Evolutionary conservation across 2,888 invertebrate genomes (phyloP), one percentile per base, ranked within the genome.

Genomic region (Anthrax anthrax): DNA sequence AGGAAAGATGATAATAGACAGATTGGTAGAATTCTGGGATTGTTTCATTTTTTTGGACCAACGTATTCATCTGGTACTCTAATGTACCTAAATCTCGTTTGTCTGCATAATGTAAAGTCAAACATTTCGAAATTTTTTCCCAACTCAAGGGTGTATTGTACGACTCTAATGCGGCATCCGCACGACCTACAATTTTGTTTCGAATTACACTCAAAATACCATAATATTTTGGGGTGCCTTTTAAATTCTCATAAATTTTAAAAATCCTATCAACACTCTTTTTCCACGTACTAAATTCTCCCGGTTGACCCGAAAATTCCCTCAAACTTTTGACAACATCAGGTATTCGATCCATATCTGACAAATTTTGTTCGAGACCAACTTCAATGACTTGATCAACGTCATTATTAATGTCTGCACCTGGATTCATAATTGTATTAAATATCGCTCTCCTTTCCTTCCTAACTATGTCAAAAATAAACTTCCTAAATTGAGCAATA

Each of bases 21-120:
- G 40, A n/a, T 40, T 50, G 46, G 42, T 51, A 51, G 39, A 48
- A 50, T 37, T 46, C 37, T 29, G 43, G 41, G 32, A 50, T 39
- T 18, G 43, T 46, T 34, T 39, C 32, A 29, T 48, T 43, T n/a
- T 41, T 38, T 34, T 50, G 46, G 4, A 50, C 38, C 14, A 47
- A 36, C 10, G 51, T 44, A 14, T 41, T 40, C 50, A 50, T 47
- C 27, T 51, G 48, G 40, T 47, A 51, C 34, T 50, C 46, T n/a
- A 51, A 42, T 18, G 47, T 51, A n/a, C 37, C 43, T 38, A 47
- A n/a, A 40, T 49, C 47, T 36, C 48, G 40, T 44, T 39, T 32
- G 37, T 38, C 46, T 13, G 47, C 47, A 27, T 50, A 49, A 23
- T 47, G 49, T 34, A 49, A 23, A 2, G 46, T 47, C 1, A 51